Evolutionary conservation across 2,888 invertebrate species (phyloP).

Genomic region (Iselma pallidipennis): DNA sequence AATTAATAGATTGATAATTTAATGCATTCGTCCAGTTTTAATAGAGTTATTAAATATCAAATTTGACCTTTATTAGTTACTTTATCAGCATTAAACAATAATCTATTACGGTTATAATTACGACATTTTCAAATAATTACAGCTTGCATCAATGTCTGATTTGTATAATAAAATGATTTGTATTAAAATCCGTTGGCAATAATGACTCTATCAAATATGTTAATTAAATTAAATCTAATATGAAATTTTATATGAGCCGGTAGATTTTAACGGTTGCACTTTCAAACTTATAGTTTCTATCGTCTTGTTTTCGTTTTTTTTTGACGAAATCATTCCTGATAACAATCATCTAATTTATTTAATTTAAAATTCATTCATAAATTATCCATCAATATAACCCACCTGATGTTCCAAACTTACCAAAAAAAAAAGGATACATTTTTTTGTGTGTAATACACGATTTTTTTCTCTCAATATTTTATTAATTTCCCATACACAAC

Average conservation of each 20-base stretch:
- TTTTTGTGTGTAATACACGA: conserved; percentile 8
- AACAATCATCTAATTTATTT: conserved; percentile 20
- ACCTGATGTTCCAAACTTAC: conserved; percentile 5
- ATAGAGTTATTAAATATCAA: conserved; percentile 2
- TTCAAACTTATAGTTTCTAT: conserved; percentile 20
- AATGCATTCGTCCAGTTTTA: background rate
- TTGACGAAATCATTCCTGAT: conserved; percentile 13
- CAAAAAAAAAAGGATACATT: too few relatives aligned
- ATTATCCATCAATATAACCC: conserved; percentile 11
- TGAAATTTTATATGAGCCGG: conserved; percentile 22
- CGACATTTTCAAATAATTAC: conserved; percentile 22
- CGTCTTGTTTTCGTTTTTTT: too few relatives aligned
- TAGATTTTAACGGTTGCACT: conserved; percentile 24
- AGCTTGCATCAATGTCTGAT: conserved; percentile 12
- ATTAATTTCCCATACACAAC: conserved; percentile 19
- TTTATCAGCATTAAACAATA: conserved; percentile 10
- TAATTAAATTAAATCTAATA: conserved; percentile 17
- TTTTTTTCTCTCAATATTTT: conserved; percentile 13
- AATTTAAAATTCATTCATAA: conserved; percentile 13
- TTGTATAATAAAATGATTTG: conserved; percentile 26
- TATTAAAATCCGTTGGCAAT: conserved; percentile 21
- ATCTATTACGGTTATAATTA: conserved; percentile 23
- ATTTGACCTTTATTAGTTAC: conserved; percentile 14
- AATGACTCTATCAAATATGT: conserved; percentile 23
- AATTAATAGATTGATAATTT: background rate